Base-by-base conservation (phyloP, 2,113 vertebrate species). In the Ivindomyrus marchei region DNA sequence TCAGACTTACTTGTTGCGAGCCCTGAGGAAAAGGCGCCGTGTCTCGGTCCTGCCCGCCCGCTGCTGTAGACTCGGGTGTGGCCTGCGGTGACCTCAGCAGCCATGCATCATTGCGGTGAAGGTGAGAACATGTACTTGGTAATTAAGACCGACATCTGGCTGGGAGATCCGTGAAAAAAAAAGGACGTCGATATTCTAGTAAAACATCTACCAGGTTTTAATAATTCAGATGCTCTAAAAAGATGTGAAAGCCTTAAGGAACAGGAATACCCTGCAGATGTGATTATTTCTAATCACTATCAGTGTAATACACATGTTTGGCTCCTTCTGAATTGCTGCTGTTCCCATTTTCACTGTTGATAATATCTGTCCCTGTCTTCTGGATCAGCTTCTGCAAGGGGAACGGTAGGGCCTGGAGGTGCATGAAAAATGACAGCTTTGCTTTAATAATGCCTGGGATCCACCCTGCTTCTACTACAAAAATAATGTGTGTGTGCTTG, bases 171-270 rank as follows among this genome's bases (percentile, higher is more conserved):
- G 3, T 86, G 17, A 0, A 31, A 86, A 27, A 27, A 85, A 86
- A 47, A 45, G 7, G 9, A n/a, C n/a, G n/a, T 50, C 24, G 49
- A 86, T 49, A n/a, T 47, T 86, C 45, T 50, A 47, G 45, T 49
- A 49, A 86, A 86, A 50, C n/a, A 31, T 87, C 49, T 87, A 2
- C n/a, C 85, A 36, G 74, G 36, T 49, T 87, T 87, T 87, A 87
- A 87, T 87, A 87, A 52, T 87, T 87, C 85, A 53, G 47, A 87
- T 31, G 50, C 49, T 19, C 47, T 87, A 87, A 53, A 87, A 87
- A 85, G 39, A 47, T 50, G 42, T 27, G 45, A 50, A 53, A 87
- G 85, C 50, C 85, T 49, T 27, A 87, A 87, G 84, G 84, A 49
- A 80, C 13, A 86, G 84, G 84, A 86, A 49, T 50, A 49, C 84